Evolutionary conservation across 2,113 vertebrate genomes (phyloP).

Genomic region (Triplophysa siluroides): DNA sequence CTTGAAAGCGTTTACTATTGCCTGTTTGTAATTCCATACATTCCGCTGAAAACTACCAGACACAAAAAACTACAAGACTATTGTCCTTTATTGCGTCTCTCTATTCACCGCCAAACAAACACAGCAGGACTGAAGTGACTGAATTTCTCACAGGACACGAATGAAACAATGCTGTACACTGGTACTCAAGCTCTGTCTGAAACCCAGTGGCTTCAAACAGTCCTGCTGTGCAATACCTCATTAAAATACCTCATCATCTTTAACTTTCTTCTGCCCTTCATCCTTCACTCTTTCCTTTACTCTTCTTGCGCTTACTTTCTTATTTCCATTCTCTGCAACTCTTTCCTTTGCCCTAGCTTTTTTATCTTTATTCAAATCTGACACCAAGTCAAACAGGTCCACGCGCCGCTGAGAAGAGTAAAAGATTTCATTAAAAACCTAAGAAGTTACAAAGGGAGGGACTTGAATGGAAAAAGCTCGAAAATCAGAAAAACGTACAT

Average conservation of each 20-base stretch:
- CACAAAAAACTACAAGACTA: too few relatives aligned
- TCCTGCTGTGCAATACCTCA: conserved; percentile 18
- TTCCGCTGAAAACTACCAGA: too few relatives aligned
- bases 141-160: conserved; percentile 6
- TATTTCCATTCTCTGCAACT: conserved; percentile 65
- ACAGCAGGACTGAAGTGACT: conserved; percentile 4
- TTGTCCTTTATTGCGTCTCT: background rate
- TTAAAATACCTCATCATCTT: conserved; percentile 48
- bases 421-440: conserved; percentile 49
- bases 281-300: conserved; percentile 66
- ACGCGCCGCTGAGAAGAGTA: conserved; percentile 68
- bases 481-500: conserved; percentile 76
- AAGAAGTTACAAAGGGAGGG: background rate
- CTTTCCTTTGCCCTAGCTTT: conserved; percentile 74
- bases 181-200: conserved; percentile 42
- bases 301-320: conserved; percentile 51
- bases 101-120: conserved; percentile 2
- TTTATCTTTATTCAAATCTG: conserved; percentile 72
- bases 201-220: conserved; percentile 60
- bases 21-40: too few relatives aligned
- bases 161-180: background rate
- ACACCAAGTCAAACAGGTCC: conserved; percentile 81
- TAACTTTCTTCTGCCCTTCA: conserved; percentile 32
- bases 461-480: background rate
- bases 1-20: too few relatives aligned